phyloP scores from a whole-genome alignment of 1,140 invertebrate genomes.

The Heliconius nattereri region DNA sequence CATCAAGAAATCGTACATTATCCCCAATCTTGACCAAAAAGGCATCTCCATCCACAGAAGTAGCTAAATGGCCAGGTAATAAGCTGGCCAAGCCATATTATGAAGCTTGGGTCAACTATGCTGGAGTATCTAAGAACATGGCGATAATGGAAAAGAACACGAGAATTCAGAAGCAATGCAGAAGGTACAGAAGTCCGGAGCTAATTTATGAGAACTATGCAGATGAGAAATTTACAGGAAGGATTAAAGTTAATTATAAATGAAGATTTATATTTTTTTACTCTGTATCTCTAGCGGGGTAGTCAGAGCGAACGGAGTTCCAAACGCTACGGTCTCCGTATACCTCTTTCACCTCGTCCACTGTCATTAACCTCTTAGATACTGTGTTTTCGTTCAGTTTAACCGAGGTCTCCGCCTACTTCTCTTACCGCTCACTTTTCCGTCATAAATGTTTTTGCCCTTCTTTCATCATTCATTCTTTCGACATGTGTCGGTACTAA shows the following conservation, averaged over 20 bases:
- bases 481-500: too few species aligned
- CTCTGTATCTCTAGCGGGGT: too few species aligned
- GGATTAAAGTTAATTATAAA: constrained; percentile 52
- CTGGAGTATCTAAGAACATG: neutral
- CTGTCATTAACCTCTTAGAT: too few species aligned
- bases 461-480: too few species aligned
- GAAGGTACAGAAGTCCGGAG: constrained; percentile 44
- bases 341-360: too few species aligned
- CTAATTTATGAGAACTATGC: constrained; percentile 47
- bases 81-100: constrained; percentile 64
- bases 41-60: constrained; percentile 51
- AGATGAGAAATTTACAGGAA: constrained; percentile 60
- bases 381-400: too few species aligned
- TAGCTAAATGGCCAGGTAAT: constrained; percentile 61
- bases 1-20: constrained; percentile 31
- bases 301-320: too few species aligned
- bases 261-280: constrained; percentile 3
- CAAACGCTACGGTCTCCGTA: too few species aligned
- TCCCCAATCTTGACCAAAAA: constrained; percentile 41
- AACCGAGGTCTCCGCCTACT: too few species aligned
- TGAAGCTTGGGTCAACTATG: constrained; percentile 61
- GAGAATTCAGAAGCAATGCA: constrained; percentile 40
- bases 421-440: too few species aligned
- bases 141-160: constrained; percentile 41
- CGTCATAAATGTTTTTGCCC: too few species aligned